Conservation (phyloP, 2,797 vertebrate species). For the Neomorphus geoffroyi region DNA sequence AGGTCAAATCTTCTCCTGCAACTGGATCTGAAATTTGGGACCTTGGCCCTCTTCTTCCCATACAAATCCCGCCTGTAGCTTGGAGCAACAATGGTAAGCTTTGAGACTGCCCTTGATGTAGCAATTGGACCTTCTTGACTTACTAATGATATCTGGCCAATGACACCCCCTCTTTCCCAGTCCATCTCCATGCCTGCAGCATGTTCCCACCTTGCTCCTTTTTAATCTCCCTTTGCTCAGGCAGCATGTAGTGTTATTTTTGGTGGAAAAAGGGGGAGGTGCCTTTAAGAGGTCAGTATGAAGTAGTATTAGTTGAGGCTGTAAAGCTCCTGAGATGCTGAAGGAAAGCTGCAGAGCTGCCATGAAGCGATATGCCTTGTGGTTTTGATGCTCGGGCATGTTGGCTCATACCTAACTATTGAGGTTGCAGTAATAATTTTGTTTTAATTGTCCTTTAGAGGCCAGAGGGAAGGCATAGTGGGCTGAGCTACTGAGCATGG, state of each 20-base stretch:
- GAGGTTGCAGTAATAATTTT: neutral
- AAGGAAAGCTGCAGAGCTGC: neutral
- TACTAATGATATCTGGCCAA: neutral
- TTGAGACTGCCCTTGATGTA: neutral
- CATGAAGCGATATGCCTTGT: neutral
- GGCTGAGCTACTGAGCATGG: neutral
- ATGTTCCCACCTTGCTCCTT: neutral
- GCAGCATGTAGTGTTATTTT: fast-evolving
- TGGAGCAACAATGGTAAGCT: neutral
- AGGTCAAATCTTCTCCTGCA: neutral
- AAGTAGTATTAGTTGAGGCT: fast-evolving
- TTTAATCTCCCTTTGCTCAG: fast-evolving
- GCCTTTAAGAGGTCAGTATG: neutral
- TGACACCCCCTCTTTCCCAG: fast-evolving
- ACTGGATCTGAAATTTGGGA: neutral
- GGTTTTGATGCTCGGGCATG: neutral
- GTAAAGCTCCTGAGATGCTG: neutral
- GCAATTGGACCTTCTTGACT: fast-evolving
- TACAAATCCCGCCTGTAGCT: neutral
- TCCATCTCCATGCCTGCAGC: fast-evolving
- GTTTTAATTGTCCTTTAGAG: neutral
- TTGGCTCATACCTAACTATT: neutral
- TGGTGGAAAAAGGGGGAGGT: fast-evolving
- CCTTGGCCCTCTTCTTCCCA: fast-evolving
- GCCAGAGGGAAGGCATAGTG: fast-evolving